These are phyloP conservation scores for Amazona guildingii DNA, from an alignment of 2,113 vertebrate genomes.

Conservation along the genomic window DNA sequence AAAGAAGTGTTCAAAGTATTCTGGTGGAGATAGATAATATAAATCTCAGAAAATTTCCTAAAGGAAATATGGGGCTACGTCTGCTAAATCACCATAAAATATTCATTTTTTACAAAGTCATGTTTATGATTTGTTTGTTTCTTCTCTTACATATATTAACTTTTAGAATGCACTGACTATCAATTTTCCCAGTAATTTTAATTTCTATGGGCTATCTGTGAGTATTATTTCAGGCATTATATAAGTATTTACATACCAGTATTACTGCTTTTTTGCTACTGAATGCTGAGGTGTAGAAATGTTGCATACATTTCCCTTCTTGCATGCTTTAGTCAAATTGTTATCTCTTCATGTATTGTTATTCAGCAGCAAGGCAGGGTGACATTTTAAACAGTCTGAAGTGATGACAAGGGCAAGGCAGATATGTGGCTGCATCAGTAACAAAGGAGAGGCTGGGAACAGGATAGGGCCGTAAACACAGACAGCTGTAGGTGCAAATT, in stretches of 20 bases:
- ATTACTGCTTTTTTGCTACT: not conserved
- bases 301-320: not conserved
- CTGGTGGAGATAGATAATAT: slow-evolving; percentile 24
- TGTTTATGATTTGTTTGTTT: slow-evolving; percentile 43
- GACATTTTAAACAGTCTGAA: not conserved
- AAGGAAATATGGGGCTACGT: slow-evolving; percentile 10
- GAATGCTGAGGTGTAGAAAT: not conserved
- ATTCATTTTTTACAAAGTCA: slow-evolving; percentile 41
- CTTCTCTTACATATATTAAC: slow-evolving; percentile 18
- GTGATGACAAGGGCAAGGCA: not conserved
- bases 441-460: not conserved
- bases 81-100: slow-evolving; percentile 39
- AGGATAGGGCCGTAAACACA: not conserved
- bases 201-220: slow-evolving; percentile 46
- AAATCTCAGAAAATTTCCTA: slow-evolving; percentile 44
- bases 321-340: not conserved
- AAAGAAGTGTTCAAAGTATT: slow-evolving; percentile 60
- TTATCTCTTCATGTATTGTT: not conserved
- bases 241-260: slow-evolving; percentile 53
- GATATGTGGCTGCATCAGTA: not conserved
- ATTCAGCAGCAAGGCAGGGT: not conserved
- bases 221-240: slow-evolving; percentile 52
- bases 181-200: slow-evolving; percentile 55
- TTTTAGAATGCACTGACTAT: slow-evolving; percentile 27
- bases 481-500: not conserved